Conservation (phyloP, 37 sponge, comb jelly and placozoan species). For the Beroe ovata region DNA sequence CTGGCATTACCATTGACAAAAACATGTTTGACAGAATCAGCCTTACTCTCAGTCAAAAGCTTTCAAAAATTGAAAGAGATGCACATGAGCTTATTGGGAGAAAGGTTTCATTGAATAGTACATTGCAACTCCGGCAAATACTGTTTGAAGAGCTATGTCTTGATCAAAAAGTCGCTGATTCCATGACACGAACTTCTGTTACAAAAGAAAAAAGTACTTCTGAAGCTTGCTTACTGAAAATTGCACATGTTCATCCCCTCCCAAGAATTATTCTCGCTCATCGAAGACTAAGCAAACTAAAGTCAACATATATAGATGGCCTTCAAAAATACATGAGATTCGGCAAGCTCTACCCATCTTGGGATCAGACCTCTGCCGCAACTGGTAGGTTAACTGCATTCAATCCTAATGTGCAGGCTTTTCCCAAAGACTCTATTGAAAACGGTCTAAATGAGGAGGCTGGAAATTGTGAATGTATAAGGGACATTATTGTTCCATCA, state of each 20-base stretch:
- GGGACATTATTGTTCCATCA: slow-evolving; percentile 35
- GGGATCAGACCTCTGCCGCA: slow-evolving; percentile 54
- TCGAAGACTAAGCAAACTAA: slow-evolving; percentile 5
- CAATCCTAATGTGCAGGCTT: slow-evolving; percentile 57
- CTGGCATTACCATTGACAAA: slow-evolving; percentile 27
- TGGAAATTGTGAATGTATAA: background rate
- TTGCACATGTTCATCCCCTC: slow-evolving; percentile 16
- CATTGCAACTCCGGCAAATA: slow-evolving; percentile 21
- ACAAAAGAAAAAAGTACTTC: slow-evolving; percentile 44
- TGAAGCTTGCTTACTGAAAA: slow-evolving; percentile 39
- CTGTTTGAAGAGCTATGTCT: slow-evolving; percentile 26
- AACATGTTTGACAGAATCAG: background rate
- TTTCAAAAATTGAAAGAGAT: slow-evolving; percentile 14
- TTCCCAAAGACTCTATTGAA: slow-evolving; percentile 33
- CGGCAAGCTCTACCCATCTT: slow-evolving; percentile 59
- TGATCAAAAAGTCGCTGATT: background rate
- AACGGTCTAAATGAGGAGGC: background rate
- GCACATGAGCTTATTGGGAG: slow-evolving; percentile 6
- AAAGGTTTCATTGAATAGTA: background rate
- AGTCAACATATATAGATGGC: slow-evolving; percentile 61
- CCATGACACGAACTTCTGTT: background rate
- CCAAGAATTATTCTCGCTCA: slow-evolving; percentile 47
- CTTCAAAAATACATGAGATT: slow-evolving; percentile 7
- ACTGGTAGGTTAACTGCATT: slow-evolving; percentile 24
- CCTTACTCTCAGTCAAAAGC: background rate